Conservation (phyloP, 2,797 vertebrate species). For the Onychomys leucogaster region DNA sequence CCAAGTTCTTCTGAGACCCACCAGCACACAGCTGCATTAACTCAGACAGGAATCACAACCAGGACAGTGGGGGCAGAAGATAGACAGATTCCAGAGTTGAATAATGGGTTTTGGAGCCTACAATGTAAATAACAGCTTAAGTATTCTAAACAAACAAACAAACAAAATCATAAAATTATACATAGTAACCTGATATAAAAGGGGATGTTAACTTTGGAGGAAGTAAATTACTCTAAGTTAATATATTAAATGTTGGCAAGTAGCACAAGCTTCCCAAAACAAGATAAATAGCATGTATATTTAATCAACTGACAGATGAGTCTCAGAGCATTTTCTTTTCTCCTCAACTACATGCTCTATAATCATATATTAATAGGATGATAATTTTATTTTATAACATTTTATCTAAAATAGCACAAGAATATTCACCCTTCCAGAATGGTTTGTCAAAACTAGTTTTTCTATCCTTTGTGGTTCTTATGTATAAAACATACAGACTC, state of each 20-base stretch:
- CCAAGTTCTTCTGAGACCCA: not conserved
- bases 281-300: not conserved
- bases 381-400: slow-evolving; percentile 17
- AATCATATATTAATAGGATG: not conserved
- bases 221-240: not conserved
- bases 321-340: not conserved
- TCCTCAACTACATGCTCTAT: not conserved
- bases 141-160: not conserved
- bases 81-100: not conserved
- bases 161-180: not conserved
- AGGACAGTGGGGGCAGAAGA: not conserved
- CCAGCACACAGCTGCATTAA: not conserved
- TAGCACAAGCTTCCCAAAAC: not conserved
- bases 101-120: not conserved
- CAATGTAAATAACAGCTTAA: not conserved
- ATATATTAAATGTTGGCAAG: not conserved
- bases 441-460: not conserved
- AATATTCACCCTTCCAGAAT: not conserved
- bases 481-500: not conserved
- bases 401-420: not conserved
- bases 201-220: not conserved
- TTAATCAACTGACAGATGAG: not conserved
- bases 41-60: not conserved
- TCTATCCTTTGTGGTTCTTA: not conserved
- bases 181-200: not conserved